A percentile compares a stretch with the other conserved stretches of the same genome.
Conservation (phyloP, 2,113 vertebrate species). For the Rhea pennata region DNA sequence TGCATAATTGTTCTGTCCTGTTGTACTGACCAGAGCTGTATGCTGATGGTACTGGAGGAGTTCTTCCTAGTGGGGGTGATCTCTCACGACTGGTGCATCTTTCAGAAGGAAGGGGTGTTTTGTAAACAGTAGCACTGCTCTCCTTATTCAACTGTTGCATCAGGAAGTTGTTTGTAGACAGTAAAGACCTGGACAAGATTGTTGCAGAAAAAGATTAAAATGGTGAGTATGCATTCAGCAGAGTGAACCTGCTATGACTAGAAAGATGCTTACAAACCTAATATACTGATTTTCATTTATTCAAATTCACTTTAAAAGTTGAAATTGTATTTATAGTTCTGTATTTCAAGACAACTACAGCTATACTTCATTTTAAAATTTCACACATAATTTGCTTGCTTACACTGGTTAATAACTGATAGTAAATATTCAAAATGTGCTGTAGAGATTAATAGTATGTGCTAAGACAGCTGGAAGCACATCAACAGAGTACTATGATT, state of each 20-base stretch:
- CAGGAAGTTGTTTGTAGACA: slow-evolving; percentile 53
- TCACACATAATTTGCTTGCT: not conserved
- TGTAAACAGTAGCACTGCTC: not conserved
- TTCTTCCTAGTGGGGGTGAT: not conserved
- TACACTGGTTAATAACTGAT: not conserved
- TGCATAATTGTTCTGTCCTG: not conserved
- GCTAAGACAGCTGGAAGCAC: not conserved
- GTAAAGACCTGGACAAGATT: not conserved
- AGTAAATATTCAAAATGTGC: not conserved
- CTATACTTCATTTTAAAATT: not conserved
- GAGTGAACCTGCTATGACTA: too few species aligned
- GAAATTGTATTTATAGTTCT: not conserved
- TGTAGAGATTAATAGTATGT: not conserved
- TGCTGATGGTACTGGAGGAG: not conserved
- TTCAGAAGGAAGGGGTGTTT: slow-evolving; percentile 16
- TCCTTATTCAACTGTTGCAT: slow-evolving; percentile 50
- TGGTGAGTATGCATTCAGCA: not conserved
- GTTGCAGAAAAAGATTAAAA: not conserved
- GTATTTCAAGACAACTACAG: not conserved
- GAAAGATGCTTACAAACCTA: not conserved
- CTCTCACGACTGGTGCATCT: not conserved
- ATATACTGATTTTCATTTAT: not conserved
- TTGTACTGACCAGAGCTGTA: not conserved
- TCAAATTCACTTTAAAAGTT: not conserved
- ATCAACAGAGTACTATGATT: not conserved